Base-by-base conservation (phyloP, 2,888 invertebrate species). In the Campoletis raptor region DNA sequence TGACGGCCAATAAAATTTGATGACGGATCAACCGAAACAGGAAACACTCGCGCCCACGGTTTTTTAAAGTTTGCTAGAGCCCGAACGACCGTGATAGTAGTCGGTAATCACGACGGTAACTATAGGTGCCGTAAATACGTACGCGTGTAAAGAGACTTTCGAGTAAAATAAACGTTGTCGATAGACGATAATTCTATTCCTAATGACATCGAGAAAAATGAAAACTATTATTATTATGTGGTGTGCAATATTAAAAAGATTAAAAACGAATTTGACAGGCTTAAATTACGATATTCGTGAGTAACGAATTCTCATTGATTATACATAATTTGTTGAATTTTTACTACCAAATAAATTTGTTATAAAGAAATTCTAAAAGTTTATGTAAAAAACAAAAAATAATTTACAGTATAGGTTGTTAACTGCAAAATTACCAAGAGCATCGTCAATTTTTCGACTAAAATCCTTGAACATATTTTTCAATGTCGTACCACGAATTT, bases 11-110 rank as follows among this genome's bases (percentile, higher is more conserved):
- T 85, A 85, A 82, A 87, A 77, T 85, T 87, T 76, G 78, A 81
- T 52, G 81, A 45, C 86, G 78, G 82, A 87, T 87, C 45, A 72
- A 45, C 81, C 85, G 83, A 83, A 89, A 87, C 89, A 89, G 89
- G 89, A 90, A 90, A 90, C 87, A 72, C 85, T 85, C 82, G 69
- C 89, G 86, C 90, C 88, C 83, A 89, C 90, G 89, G 87, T 80
- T 67, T 85, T 73, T 76, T 73, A 85, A 81, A 79, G 89, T 86
- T 89, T 82, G 73, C 69, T 86, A 78, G 72, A 73, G 87, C 86
- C 81, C 74, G 42, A 70, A 70, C 76, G 85, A 82, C 79, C 82
- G 79, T 85, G 87, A 87, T 85, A 85, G 82, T 70, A 85, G 87
- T 85, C 61, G 66, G 36, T 77, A 85, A 87, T 85, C 83, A 78